These are phyloP conservation scores for Miniopterus natalensis DNA, from an alignment of 2,113 vertebrate species.

Conservation along the genomic window DNA sequence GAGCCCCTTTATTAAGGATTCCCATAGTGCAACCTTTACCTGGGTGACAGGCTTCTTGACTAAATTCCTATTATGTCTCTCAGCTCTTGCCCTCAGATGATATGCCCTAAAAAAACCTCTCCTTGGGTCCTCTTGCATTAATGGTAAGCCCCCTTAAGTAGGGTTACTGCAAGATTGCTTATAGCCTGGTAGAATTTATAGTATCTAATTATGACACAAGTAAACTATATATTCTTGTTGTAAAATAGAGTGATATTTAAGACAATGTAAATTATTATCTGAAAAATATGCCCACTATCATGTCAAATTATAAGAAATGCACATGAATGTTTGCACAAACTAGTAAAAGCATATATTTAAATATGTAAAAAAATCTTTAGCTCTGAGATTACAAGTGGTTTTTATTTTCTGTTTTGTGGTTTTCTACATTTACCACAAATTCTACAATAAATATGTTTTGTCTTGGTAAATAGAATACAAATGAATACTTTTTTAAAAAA, in stretches of 20 bases:
- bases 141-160: neutral
- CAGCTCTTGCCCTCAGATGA: neutral
- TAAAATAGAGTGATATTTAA: constrained; percentile 14
- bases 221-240: neutral
- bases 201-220: neutral
- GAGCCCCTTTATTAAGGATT: neutral
- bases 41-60: neutral
- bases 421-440: neutral
- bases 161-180: neutral
- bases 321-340: neutral
- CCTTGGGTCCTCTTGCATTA: neutral
- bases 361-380: neutral
- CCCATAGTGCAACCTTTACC: neutral
- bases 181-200: neutral
- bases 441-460: neutral
- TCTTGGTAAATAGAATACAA: neutral
- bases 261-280: neutral
- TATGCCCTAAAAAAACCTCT: neutral
- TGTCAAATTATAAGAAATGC: neutral
- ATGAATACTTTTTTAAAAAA: neutral
- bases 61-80: neutral
- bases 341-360: neutral
- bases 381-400: neutral
- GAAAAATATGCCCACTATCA: neutral
- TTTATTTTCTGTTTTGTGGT: neutral